Conservation (phyloP, 2,888 invertebrate species). For the Dicranocentrus wangi region DNA sequence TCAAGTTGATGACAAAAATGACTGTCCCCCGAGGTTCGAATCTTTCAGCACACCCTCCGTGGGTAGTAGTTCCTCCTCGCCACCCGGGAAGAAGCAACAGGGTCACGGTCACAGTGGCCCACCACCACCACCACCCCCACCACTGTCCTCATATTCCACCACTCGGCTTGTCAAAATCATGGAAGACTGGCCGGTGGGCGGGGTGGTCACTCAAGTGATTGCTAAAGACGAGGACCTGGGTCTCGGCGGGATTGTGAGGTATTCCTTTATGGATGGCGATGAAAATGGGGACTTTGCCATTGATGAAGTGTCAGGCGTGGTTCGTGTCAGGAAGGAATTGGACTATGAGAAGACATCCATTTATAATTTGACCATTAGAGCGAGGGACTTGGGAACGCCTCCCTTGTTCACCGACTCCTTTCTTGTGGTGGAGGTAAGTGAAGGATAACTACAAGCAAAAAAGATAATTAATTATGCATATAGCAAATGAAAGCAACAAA, state of each 20-base stretch:
- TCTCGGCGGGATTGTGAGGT: constrained; percentile 85
- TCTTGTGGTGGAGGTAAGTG: constrained; percentile 84
- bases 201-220: constrained; percentile 87
- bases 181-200: constrained; percentile 91
- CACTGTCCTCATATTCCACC: constrained; percentile 1
- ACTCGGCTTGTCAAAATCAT: constrained; percentile 82
- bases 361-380: constrained; percentile 89
- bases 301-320: constrained; percentile 88
- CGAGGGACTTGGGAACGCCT: constrained; percentile 89
- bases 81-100: constrained; percentile 71
- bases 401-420: constrained; percentile 86
- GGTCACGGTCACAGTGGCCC: no score
- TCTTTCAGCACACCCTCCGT: constrained; percentile 79
- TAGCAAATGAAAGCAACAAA: neutral
- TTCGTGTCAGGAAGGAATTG: constrained; percentile 84
- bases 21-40: constrained; percentile 88
- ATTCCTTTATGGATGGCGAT: constrained; percentile 82
- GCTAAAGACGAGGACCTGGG: constrained; percentile 91
- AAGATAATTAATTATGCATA: constrained; percentile 14
- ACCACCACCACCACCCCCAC: no score
- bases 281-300: constrained; percentile 84
- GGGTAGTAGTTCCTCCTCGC: neutral
- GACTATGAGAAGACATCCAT: constrained; percentile 93
- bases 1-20: constrained; percentile 91
- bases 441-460: constrained; percentile 81